phyloP scores from a whole-genome alignment of 2,888 invertebrate genomes.

The Drosophila nr. fundita region DNA sequence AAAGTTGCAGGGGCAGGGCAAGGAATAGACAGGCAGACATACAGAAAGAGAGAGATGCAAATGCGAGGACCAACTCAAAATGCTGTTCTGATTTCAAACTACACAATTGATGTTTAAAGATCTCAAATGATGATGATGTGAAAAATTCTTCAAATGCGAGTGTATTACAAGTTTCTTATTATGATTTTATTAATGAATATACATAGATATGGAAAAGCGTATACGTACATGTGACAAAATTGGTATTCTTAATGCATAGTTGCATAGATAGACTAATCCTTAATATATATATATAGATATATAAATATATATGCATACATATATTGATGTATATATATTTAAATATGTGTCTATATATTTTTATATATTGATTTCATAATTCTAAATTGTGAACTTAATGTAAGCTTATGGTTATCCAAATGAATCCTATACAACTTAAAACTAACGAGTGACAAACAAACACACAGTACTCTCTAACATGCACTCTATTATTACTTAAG shows the following conservation, averaged over 20 bases:
- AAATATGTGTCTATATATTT: constrained; percentile 36
- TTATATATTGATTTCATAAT: constrained; percentile 59
- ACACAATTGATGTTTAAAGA: constrained; percentile 74
- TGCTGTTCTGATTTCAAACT: constrained; percentile 75
- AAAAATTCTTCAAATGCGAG: constrained; percentile 76
- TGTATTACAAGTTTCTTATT: constrained; percentile 77
- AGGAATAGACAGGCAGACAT: constrained; percentile 62
- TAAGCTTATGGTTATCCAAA: constrained; percentile 80
- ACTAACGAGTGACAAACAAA: constrained; percentile 54
- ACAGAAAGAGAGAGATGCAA: constrained; percentile 1
- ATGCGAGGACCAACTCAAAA: constrained; percentile 57
- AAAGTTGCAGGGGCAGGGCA: constrained; percentile 88
- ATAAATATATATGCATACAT: constrained; percentile 36
- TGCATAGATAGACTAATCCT: constrained; percentile 74
- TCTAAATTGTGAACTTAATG: constrained; percentile 62
- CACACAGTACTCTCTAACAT: constrained; percentile 55
- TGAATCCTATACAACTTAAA: constrained; percentile 83
- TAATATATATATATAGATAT: constrained; percentile 54
- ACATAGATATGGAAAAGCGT: constrained; percentile 65
- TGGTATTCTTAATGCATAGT: constrained; percentile 73
- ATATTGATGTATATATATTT: constrained; percentile 34
- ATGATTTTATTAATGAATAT: constrained; percentile 72
- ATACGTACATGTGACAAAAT: constrained; percentile 81
- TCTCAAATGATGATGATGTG: constrained; percentile 72
- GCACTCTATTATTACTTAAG: constrained; percentile 64